These are phyloP conservation scores for Petrophora chlorosata DNA, from an alignment of 2,888 invertebrate species.

Conservation along the genomic window DNA sequence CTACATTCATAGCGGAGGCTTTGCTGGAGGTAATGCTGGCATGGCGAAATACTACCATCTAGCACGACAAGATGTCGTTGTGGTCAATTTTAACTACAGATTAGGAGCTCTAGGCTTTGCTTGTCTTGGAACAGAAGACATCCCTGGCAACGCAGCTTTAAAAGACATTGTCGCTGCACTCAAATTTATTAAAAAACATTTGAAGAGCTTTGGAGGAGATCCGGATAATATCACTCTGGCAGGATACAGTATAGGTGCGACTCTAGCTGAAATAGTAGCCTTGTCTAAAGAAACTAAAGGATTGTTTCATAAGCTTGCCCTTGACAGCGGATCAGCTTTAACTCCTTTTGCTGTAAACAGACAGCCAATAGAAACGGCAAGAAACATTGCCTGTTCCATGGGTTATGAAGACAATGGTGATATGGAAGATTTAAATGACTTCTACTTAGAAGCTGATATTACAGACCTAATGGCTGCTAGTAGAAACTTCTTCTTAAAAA, in stretches of 20 bases:
- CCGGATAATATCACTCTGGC: conserved; percentile 89
- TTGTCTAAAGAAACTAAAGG: conserved; percentile 63
- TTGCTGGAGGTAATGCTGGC: conserved; percentile 64
- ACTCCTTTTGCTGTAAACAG: conserved; percentile 68
- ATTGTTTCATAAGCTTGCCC: conserved; percentile 64
- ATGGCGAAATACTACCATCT: conserved; percentile 83
- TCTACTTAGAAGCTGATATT: conserved; percentile 59
- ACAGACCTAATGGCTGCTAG: conserved; percentile 55
- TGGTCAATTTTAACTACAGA: conserved; percentile 88
- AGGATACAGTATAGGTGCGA: conserved; percentile 92
- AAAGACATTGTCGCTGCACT: conserved; percentile 93
- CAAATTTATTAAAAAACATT: conserved; percentile 89
- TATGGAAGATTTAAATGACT: conserved; percentile 67
- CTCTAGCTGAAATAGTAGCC: conserved; percentile 71
- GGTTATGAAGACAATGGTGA: conserved; percentile 66
- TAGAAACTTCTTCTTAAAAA: conserved; percentile 64
- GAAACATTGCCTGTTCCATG: conserved; percentile 63
- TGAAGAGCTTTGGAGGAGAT: conserved; percentile 91
- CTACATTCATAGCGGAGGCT: conserved; percentile 74
- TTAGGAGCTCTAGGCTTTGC: conserved; percentile 89
- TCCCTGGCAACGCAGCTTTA: conserved; percentile 93
- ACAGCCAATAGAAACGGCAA: conserved; percentile 68
- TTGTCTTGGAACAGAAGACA: conserved; percentile 83
- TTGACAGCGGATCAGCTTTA: conserved; percentile 74
- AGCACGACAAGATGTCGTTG: conserved; percentile 86